A percentile compares a stretch with the other conserved stretches of the same genome.
Evolutionary conservation across 1,140 invertebrate species (phyloP).

Genomic region (Mya arenaria): DNA sequence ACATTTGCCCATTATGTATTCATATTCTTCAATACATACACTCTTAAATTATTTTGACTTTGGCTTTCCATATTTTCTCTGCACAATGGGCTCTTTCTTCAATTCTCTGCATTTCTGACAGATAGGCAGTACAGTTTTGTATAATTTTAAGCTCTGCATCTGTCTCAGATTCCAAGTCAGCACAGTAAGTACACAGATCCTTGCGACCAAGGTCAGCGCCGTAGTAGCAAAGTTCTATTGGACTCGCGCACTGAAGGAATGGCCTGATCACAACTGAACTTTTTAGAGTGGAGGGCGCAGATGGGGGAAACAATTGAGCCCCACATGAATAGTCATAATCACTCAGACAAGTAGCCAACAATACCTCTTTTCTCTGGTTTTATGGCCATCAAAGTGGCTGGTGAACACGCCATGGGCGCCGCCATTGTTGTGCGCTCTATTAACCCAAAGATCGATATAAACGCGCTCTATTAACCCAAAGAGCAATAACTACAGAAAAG

Average conservation of each 20-base stretch:
- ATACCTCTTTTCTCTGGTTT: background rate
- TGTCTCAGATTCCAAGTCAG: background rate
- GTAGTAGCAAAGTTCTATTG: background rate
- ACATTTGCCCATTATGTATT: too few species aligned
- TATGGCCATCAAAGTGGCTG: too few species aligned
- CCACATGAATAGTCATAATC: constrained; percentile 12
- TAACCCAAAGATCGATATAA: too few species aligned
- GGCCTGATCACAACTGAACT: background rate
- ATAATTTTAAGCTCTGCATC: background rate
- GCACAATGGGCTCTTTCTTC: background rate
- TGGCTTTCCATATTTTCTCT: background rate
- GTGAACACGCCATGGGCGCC: too few species aligned
- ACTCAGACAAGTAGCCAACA: background rate
- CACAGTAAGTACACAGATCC: background rate
- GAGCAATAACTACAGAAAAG: too few species aligned
- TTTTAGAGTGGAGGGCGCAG: background rate
- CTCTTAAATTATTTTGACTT: too few species aligned
- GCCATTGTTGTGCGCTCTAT: too few species aligned
- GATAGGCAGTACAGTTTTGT: constrained; percentile 11
- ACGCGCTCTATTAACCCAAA: too few species aligned
- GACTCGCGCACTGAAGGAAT: background rate
- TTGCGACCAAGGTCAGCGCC: background rate
- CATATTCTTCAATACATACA: too few species aligned
- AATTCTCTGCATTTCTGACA: background rate
- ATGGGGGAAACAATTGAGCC: background rate